Evolutionary conservation across 2,113 vertebrate species (phyloP).

Genomic region (Smithornis capensis): DNA sequence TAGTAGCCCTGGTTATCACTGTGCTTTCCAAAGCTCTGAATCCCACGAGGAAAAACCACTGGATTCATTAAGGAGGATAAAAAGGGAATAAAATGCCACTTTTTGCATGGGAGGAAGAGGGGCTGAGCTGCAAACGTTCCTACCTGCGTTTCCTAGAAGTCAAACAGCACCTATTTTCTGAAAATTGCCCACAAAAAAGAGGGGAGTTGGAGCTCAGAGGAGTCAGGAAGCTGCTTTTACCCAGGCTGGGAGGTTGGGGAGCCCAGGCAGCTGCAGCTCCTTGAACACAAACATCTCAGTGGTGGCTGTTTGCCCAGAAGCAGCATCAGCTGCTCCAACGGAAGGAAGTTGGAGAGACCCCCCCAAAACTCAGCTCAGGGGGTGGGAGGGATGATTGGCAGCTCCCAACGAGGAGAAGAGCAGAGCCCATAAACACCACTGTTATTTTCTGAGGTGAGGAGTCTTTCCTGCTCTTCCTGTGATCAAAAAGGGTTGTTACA

Average conservation of each 20-base stretch:
- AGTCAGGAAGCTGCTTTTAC: not conserved
- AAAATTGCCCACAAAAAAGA: not conserved
- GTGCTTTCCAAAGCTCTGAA: not conserved
- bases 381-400: not conserved
- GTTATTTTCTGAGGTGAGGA: conserved; percentile 4
- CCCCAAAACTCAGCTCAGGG: not conserved
- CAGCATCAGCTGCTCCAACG: not conserved
- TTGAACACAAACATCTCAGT: conserved; percentile 24
- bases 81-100: not conserved
- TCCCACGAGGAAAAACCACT: not conserved
- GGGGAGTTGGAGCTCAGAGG: not conserved
- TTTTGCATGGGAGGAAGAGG: not conserved
- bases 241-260: not conserved
- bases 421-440: not conserved
- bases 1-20: not conserved
- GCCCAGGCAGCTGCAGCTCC: conserved; percentile 55
- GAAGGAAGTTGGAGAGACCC: conserved; percentile 23
- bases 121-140: not conserved
- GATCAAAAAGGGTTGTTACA: conserved; percentile 40
- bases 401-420: not conserved
- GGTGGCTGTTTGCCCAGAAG: conserved; percentile 62
- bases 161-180: not conserved
- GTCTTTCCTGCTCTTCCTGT: conserved; percentile 14
- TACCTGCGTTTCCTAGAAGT: not conserved
- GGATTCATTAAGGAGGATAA: not conserved